Conservation (phyloP, 2,113 vertebrate species). For the Xyrauchen texanus region DNA sequence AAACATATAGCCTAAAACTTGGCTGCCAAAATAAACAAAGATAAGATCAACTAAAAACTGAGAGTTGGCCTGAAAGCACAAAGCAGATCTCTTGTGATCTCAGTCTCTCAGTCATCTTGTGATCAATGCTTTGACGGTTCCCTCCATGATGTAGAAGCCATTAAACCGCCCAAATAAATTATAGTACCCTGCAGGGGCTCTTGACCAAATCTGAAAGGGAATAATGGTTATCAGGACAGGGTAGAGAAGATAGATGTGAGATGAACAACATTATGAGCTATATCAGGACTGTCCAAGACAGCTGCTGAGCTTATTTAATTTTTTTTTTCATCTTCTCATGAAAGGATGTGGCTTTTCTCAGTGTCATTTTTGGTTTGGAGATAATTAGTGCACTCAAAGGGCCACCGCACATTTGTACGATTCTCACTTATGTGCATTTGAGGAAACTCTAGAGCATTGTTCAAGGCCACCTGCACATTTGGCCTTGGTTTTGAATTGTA, state of each 20-base stretch:
- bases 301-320: too few species aligned
- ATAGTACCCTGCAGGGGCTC: conserved; percentile 60
- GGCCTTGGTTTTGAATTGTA: conserved; percentile 36
- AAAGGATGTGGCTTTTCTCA: not conserved
- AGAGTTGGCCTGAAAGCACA: too few species aligned
- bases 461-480: conserved; percentile 14
- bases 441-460: conserved; percentile 8
- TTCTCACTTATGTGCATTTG: conserved; percentile 21
- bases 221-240: conserved; percentile 66
- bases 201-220: conserved; percentile 62
- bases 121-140: conserved; percentile 57
- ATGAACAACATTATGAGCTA: conserved; percentile 48
- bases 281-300: too few species aligned
- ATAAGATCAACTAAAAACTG: too few species aligned
- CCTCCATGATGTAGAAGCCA: conserved; percentile 66
- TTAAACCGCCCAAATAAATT: conserved; percentile 70
- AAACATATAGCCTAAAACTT: too few species aligned
- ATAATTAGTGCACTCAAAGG: not conserved
- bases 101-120: conserved; percentile 58
- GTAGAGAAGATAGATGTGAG: conserved; percentile 59
- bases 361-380: not conserved
- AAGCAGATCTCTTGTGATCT: not conserved
- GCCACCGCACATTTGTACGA: conserved; percentile 10
- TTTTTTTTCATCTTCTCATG: too few species aligned
- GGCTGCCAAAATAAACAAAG: too few species aligned